Conservation (phyloP, 2,113 vertebrate genomes). For the Pogona vitticeps region DNA sequence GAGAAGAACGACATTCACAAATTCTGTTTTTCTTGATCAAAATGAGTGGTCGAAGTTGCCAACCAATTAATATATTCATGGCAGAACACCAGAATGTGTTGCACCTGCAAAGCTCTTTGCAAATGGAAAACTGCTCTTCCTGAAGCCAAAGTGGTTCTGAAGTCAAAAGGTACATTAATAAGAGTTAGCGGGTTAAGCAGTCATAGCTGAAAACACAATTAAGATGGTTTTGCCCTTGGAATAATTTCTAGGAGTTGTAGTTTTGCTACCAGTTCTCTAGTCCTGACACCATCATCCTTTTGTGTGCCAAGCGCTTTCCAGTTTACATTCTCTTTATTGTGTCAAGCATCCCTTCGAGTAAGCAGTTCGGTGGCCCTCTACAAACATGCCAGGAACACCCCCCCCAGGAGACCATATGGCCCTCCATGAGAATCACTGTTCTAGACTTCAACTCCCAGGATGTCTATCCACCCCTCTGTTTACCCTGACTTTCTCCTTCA, state of each 20-base stretch:
- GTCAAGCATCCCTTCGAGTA: background rate
- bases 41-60: background rate
- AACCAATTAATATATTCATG: conserved; percentile 19
- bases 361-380: too few species aligned
- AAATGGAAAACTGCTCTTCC: background rate
- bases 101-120: background rate
- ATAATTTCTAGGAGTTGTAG: background rate
- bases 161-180: background rate
- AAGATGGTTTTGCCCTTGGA: conserved; percentile 9
- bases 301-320: background rate
- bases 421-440: too few species aligned
- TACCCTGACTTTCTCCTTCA: too few species aligned
- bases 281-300: too few species aligned
- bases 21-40: background rate
- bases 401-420: too few species aligned
- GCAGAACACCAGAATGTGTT: background rate
- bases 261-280: background rate
- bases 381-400: too few species aligned
- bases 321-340: background rate
- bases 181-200: background rate
- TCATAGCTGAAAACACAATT: background rate
- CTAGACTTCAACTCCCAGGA: too few species aligned
- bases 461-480: too few species aligned
- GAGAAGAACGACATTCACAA: background rate
- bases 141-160: background rate